A percentile compares a stretch with the other conserved stretches of the same genome.
Conservation (phyloP, 2,888 invertebrate genomes). For the Eurytoma californica region DNA sequence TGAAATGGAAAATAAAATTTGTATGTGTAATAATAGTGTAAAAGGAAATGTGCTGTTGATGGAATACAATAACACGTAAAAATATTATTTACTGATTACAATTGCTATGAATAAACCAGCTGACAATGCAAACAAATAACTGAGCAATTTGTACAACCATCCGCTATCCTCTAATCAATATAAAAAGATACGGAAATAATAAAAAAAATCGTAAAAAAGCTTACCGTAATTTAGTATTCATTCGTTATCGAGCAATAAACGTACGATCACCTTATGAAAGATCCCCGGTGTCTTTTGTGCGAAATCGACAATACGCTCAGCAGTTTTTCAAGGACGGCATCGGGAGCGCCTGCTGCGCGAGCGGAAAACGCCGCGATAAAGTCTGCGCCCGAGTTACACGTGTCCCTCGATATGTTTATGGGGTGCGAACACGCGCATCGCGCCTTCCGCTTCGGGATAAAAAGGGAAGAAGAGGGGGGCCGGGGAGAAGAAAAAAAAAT, state of each 20-base stretch:
- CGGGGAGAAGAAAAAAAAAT: conserved; percentile 17
- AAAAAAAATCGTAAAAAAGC: neutral
- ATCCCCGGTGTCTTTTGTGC: conserved; percentile 13
- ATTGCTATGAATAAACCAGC: too few relatives aligned
- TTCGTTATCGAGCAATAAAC: conserved; percentile 8
- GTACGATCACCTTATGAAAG: conserved; percentile 11
- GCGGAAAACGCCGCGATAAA: conserved; percentile 17
- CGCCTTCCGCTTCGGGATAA: too few relatives aligned
- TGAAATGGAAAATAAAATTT: too few relatives aligned
- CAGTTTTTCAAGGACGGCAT: conserved; percentile 34
- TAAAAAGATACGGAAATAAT: too few relatives aligned
- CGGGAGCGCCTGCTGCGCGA: conserved; percentile 8
- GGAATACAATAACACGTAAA: too few relatives aligned
- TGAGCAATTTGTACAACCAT: too few relatives aligned
- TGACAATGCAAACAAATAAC: too few relatives aligned
- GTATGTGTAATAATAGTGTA: too few relatives aligned
- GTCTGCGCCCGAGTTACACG: neutral
- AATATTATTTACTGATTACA: too few relatives aligned
- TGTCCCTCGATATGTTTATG: conserved; percentile 32
- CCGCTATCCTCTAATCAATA: too few relatives aligned
- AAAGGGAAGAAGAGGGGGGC: neutral
- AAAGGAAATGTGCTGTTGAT: too few relatives aligned
- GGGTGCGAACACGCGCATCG: conserved; percentile 23
- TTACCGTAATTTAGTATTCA: neutral
- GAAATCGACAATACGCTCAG: conserved; percentile 10